phyloP scores from a whole-genome alignment of 2,113 vertebrate species.

The Morone chrysops region DNA sequence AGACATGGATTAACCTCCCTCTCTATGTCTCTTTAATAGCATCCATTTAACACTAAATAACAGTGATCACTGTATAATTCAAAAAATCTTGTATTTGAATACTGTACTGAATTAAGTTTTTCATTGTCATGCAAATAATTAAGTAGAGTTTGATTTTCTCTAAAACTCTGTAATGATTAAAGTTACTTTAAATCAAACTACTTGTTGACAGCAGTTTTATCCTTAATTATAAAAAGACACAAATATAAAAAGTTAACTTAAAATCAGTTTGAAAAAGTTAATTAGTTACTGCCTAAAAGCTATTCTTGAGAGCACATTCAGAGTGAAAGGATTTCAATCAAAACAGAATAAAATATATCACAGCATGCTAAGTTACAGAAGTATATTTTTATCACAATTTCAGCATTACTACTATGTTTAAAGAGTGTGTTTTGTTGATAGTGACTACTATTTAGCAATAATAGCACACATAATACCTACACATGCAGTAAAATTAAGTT shows the following conservation, averaged over 20 bases:
- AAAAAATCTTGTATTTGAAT: constrained; percentile 6
- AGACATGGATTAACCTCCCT: constrained; percentile 28
- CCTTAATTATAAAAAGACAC: not conserved
- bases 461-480: no score
- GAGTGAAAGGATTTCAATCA: not conserved
- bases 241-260: not conserved
- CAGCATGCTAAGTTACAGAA: no score
- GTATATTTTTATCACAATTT: no score
- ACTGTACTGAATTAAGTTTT: not conserved
- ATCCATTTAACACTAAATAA: constrained; percentile 7
- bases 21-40: not conserved
- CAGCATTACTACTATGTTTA: no score
- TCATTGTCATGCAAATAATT: constrained; percentile 12
- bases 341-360: not conserved
- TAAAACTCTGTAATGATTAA: not conserved
- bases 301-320: not conserved
- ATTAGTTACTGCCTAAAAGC: not conserved
- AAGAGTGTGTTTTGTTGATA: no score
- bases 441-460: no score
- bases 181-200: not conserved
- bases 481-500: no score
- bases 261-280: not conserved
- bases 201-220: not conserved
- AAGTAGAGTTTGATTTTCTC: not conserved
- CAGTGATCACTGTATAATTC: not conserved